Evolutionary conservation across 35 echinoderm and acorn worm genomes (phyloP), one percentile per base, ranked within the genome.

Genomic region (Diadema setosum): DNA sequence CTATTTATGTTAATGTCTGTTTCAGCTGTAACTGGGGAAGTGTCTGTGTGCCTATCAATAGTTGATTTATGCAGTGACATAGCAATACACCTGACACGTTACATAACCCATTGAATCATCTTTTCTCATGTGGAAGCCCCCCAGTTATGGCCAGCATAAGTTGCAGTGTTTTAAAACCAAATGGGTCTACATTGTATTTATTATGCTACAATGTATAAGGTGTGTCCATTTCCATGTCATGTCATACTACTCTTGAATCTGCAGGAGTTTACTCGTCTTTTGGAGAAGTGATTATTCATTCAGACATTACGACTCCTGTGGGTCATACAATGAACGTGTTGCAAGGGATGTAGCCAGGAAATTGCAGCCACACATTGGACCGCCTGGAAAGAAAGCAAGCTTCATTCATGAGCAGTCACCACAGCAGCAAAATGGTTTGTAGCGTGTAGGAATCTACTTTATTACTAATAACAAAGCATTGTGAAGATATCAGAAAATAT

Each of bases 211-310:
- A n/a, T n/a, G n/a, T n/a, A n/a, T n/a, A n/a, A n/a, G n/a, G n/a
- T 5, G 5, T 61, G 3, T 63, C 4, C 58, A 26, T 3, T 63
- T 33, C 24, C 37, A 29, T 3, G 8, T 32, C 15, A 33, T 8
- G 37, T n/a, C 27, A 2, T 67, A 8, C 5, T 43, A 24, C 18
- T 67, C 7, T 75, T 44, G 27, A 39, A 33, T 16, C 7, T 95
- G 21, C 83, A 95, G 93, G 93, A 95, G 93, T 90, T 61, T 95
- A 16, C 64, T 95, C 25, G 88, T 95, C 26, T 95, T 64, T 83
- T 27, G 45, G 29, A 86, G 75, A 59, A 34, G 84, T 58, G 83
- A 91, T 8, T 52, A 85, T 59, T 49, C 46, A 9, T 97, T 97
- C 75, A 69, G 59, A 18, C 94, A 97, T 81, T 97, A 83, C 59